Percentiles rank a stretch among this genome's conserved stretches.
Conservation (phyloP, 1,140 invertebrate species). For the Gerris buenoi region DNA sequence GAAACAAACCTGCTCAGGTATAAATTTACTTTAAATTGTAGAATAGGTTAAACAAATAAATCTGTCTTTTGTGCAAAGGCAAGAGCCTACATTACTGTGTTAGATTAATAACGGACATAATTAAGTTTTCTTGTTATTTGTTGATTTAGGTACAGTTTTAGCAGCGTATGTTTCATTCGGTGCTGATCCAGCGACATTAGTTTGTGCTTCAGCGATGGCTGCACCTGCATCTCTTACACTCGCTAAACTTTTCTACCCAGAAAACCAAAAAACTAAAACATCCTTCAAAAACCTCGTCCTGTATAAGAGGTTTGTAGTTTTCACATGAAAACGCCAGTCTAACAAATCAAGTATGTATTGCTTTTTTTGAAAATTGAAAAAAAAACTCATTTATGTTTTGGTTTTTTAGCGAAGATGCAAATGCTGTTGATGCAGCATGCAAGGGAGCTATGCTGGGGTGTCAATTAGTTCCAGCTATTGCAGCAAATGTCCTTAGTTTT, state of each 20-base stretch:
- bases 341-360: too few relatives aligned
- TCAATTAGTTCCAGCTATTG: slow-evolving; percentile 69
- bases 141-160: slow-evolving; percentile 55
- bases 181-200: slow-evolving; percentile 59
- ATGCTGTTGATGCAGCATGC: slow-evolving; percentile 73
- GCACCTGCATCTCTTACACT: slow-evolving; percentile 79
- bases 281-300: slow-evolving; percentile 45
- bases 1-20: too few relatives aligned
- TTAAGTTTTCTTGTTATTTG: slow-evolving; percentile 3
- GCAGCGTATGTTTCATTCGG: slow-evolving; percentile 85
- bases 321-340: too few relatives aligned
- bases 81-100: too few relatives aligned
- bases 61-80: too few relatives aligned
- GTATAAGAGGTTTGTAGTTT: slow-evolving; percentile 50
- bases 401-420: slow-evolving; percentile 53
- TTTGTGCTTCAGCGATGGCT: slow-evolving; percentile 89
- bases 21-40: too few relatives aligned
- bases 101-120: background rate
- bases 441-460: slow-evolving; percentile 71
- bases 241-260: slow-evolving; percentile 82
- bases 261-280: slow-evolving; percentile 60
- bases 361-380: too few relatives aligned
- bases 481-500: slow-evolving; percentile 84
- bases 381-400: too few relatives aligned
- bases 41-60: too few relatives aligned